Base-by-base conservation (phyloP, 2,113 vertebrate genomes). In the Leiothrix lutea region DNA sequence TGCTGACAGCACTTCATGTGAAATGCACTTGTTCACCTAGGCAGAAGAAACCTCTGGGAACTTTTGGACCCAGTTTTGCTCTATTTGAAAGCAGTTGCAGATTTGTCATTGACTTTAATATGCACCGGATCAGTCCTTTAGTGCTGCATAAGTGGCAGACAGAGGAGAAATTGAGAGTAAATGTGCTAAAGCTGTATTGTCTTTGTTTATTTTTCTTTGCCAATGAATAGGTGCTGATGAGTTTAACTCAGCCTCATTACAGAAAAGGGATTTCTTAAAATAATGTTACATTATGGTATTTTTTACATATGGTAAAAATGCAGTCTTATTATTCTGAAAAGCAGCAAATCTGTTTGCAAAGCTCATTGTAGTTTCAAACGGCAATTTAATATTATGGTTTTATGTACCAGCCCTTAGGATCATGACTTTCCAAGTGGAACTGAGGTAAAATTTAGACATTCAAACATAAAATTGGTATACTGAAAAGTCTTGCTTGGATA, bases 131-230 rank as follows among this genome's bases (percentile, higher is more conserved):
- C 35, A 51, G 64, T 19, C 42, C 36, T 81, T 80, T 66, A 86
- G 35, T 72, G 62, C 29, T 73, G 26, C 10, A 1, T 73, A 90
- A 92, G 53, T 61, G 53, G 26, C 42, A 75, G 61, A 67, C 23
- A 81, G 66, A 82, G 26, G 28, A 91, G 78, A 89, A 95, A 82
- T 38, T 58, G 62, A 90, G 48, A 82, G 14, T 87, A 75, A 96
- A 53, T 3, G 12, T n/a, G 23, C 36, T 57, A 67, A 85, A 79
- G 29, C 26, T 65, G 33, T 26, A 45, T 79, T 94, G 48, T 69
- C 45, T 85, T 67, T 86, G 65, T 66, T 96, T 95, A 84, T 88
- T 95, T 94, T 82, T 91, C 87, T 85, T 82, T 92, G 45, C 33
- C 58, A 77, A 20, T 69, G 65, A 84, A 75, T 72, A 88, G 74